phyloP scores from a whole-genome alignment of 2,797 vertebrate genomes.

The Lagocephalus sceleratus region DNA sequence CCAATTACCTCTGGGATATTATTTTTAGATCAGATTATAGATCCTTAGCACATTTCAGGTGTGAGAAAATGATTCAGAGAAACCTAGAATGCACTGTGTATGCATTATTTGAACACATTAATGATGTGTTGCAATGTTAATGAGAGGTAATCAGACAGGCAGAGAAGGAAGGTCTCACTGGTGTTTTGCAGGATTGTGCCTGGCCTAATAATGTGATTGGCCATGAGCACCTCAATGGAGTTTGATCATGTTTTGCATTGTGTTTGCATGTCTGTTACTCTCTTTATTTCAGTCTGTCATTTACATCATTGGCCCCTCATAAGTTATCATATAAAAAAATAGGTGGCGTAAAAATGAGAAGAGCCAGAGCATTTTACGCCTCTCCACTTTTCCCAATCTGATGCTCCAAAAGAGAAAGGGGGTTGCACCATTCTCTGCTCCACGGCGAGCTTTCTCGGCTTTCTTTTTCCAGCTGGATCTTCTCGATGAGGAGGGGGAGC shows the following conservation, averaged over 20 bases:
- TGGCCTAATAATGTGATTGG: constrained; percentile 20
- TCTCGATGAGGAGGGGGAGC: constrained; percentile 14
- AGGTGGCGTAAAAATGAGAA: not conserved
- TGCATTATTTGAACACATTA: constrained; percentile 31
- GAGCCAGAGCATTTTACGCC: not conserved
- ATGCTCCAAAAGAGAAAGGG: not conserved
- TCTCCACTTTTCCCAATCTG: constrained; percentile 6
- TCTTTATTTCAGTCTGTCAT: not conserved
- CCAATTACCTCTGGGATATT: constrained; percentile 40
- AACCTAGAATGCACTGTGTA: constrained; percentile 14
- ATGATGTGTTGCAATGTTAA: constrained; percentile 49
- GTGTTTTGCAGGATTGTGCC: constrained; percentile 20
- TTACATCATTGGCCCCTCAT: not conserved
- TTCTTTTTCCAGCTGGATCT: constrained; percentile 44
- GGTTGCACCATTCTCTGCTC: constrained; percentile 15
- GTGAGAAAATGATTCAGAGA: not conserved
- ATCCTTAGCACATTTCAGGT: no score
- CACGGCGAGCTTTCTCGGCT: constrained; percentile 24
- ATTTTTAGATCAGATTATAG: constrained; percentile 15
- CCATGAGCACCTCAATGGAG: constrained; percentile 11
- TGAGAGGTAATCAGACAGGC: constrained; percentile 21
- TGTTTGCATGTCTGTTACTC: no score
- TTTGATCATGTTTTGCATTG: no score
- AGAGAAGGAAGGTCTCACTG: constrained; percentile 25
- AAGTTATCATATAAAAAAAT: no score